Evolutionary conservation across 2,888 invertebrate species (phyloP).

Genomic region (Dryadula phaetusa): DNA sequence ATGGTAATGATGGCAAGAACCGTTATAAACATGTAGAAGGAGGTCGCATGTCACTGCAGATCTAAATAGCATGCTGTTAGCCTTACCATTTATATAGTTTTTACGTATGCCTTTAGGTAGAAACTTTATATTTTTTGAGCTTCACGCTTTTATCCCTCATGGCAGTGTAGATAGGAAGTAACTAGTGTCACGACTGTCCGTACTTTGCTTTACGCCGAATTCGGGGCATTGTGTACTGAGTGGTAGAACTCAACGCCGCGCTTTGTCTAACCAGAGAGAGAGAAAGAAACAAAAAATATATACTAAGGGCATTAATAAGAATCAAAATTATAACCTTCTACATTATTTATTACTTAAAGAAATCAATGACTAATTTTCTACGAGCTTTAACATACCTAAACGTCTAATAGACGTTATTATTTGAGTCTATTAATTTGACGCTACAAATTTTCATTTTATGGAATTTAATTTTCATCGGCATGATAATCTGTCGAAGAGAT

Average conservation of each 20-base stretch:
- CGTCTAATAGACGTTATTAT: conserved; percentile 18
- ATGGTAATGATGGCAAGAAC: conserved; percentile 38
- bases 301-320: not conserved
- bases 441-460: conserved; percentile 28
- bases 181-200: no score
- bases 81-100: not conserved
- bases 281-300: no score
- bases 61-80: conserved; percentile 16
- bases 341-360: not conserved
- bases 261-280: no score
- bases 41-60: conserved; percentile 35
- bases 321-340: not conserved
- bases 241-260: no score
- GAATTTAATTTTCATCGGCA: conserved; percentile 28
- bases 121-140: no score
- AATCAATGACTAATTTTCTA: not conserved
- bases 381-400: not conserved
- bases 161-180: no score
- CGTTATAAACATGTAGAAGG: conserved; percentile 38
- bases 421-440: conserved; percentile 27
- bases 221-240: no score
- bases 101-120: no score
- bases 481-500: conserved; percentile 24
- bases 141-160: no score
- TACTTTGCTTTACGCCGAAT: no score